These are phyloP conservation scores for Poliocrania exsul DNA, from an alignment of 2,797 vertebrate species.

Conservation along the genomic window DNA sequence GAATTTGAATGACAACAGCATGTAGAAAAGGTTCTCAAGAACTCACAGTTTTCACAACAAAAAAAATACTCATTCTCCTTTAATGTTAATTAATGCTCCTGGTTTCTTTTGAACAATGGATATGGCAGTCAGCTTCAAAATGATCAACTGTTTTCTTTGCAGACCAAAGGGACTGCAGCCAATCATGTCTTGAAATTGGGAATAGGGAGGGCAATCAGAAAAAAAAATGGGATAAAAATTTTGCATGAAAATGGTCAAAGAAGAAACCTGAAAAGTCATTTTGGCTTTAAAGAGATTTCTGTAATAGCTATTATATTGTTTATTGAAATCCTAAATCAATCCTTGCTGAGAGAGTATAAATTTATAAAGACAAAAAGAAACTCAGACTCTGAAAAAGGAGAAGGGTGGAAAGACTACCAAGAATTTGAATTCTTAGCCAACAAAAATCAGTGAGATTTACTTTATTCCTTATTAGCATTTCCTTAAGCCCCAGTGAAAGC, in stretches of 20 bases:
- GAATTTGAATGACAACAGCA: conserved; percentile 51
- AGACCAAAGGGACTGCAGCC: neutral
- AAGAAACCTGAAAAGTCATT: neutral
- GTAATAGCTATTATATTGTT: neutral
- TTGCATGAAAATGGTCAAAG: neutral
- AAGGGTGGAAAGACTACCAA: neutral
- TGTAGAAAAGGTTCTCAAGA: conserved; percentile 57
- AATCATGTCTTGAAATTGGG: neutral
- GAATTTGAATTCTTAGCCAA: neutral
- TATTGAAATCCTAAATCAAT: neutral
- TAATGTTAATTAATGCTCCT: neutral
- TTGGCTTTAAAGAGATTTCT: neutral
- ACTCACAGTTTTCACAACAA: conserved; percentile 27
- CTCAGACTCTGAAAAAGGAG: neutral
- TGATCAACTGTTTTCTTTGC: neutral
- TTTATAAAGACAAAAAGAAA: neutral
- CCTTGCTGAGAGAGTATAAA: neutral
- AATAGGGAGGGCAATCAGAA: neutral
- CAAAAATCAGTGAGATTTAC: neutral
- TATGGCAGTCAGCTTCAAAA: neutral
- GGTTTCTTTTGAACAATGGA: neutral
- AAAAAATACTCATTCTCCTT: conserved; percentile 30
- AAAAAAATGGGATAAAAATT: neutral
- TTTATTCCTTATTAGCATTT: neutral
- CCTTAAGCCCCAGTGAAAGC: neutral